A percentile compares a stretch with the other conserved stretches of the same genome.
Conservation (phyloP, 1,140 invertebrate genomes). For the Dendroctonus valens region DNA sequence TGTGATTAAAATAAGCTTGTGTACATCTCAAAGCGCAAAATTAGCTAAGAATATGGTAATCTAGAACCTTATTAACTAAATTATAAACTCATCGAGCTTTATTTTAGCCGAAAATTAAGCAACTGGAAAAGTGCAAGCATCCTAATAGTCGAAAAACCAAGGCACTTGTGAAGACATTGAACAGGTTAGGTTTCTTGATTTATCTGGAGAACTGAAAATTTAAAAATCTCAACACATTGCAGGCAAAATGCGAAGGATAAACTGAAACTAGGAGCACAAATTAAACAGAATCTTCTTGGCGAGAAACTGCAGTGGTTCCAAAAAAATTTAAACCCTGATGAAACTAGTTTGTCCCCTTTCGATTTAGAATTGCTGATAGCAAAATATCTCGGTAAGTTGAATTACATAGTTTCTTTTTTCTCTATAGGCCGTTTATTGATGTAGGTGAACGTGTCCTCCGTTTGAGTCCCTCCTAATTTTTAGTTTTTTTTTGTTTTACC, state of each 20-base stretch:
- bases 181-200: constrained; percentile 51
- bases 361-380: constrained; percentile 60
- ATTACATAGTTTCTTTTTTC: too few species aligned
- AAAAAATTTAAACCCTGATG: constrained; percentile 58
- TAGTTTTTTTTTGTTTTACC: too few species aligned
- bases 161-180: constrained; percentile 64
- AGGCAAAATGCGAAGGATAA: constrained; percentile 63
- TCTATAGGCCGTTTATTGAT: too few species aligned
- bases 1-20: not conserved
- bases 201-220: not conserved
- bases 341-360: constrained; percentile 56
- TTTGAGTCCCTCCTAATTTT: too few species aligned
- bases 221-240: not conserved
- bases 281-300: constrained; percentile 68
- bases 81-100: not conserved
- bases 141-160: constrained; percentile 75
- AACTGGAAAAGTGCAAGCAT: constrained; percentile 66
- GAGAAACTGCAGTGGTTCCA: constrained; percentile 73
- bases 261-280: constrained; percentile 59
- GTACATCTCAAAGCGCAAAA: not conserved
- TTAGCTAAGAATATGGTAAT: not conserved
- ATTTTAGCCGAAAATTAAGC: constrained; percentile 48
- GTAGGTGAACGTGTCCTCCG: too few species aligned
- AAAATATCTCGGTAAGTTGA: constrained; percentile 46
- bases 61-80: not conserved